Conservation (phyloP, 2,888 invertebrate species). For the Pycnomerus fuliginosus region DNA sequence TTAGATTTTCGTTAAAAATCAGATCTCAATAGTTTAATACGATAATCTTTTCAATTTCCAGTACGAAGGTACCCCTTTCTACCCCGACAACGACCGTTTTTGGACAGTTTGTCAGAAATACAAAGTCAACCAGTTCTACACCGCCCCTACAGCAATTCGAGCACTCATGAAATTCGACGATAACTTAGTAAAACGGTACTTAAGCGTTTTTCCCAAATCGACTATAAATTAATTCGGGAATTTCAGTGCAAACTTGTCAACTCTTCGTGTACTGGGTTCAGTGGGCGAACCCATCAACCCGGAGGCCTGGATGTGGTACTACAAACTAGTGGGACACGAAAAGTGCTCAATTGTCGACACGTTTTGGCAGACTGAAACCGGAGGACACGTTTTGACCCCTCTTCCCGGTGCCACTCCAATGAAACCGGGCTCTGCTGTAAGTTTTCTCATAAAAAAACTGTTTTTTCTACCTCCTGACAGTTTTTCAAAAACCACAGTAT, state of each 20-base stretch:
- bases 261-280: conserved; percentile 84
- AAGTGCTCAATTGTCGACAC: conserved; percentile 95
- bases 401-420: conserved; percentile 94
- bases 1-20: too few relatives aligned
- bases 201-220: not conserved
- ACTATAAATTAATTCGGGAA: not conserved
- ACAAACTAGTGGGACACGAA: conserved; percentile 75
- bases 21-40: too few relatives aligned
- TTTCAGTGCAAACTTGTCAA: conserved; percentile 63
- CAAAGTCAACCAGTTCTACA: conserved; percentile 94
- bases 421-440: conserved; percentile 97
- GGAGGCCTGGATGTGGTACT: conserved; percentile 97
- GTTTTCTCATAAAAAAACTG: too few relatives aligned
- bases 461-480: too few relatives aligned
- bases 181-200: conserved; percentile 71
- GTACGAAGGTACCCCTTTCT: conserved; percentile 97
- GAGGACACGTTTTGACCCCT: conserved; percentile 95
- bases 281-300: conserved; percentile 99
- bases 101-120: conserved; percentile 94
- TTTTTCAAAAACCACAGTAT: too few relatives aligned
- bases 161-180: conserved; percentile 95
- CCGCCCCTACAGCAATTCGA: conserved; percentile 96
- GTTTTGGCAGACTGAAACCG: conserved; percentile 99
- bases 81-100: conserved; percentile 89
- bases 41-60: too few relatives aligned